phyloP scores from a whole-genome alignment of 2,797 vertebrate genomes.

The Pampus argenteus region DNA sequence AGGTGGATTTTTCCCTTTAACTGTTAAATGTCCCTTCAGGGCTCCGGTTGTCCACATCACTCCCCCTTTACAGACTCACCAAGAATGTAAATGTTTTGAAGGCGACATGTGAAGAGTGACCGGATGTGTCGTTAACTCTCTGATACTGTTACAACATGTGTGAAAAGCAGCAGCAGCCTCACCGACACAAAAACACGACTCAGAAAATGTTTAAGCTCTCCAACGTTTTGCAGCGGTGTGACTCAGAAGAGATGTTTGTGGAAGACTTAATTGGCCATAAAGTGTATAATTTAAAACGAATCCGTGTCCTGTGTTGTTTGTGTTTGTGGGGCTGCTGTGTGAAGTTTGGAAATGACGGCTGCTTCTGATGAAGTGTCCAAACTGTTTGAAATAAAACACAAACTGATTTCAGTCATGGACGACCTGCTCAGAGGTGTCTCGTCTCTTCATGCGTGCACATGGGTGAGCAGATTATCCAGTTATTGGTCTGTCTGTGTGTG shows the following conservation, averaged over 20 bases:
- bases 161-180: conserved; percentile 33
- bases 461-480: no score
- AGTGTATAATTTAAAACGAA: no score
- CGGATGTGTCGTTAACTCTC: conserved; percentile 36
- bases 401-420: conserved; percentile 47
- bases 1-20: conserved; percentile 34
- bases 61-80: conserved; percentile 18
- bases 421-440: no score
- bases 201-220: no score
- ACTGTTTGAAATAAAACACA: conserved; percentile 63
- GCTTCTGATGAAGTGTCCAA: conserved; percentile 49
- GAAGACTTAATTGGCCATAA: conserved; percentile 1
- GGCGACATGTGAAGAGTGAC: not conserved
- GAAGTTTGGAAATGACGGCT: conserved; percentile 48
- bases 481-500: no score
- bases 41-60: not conserved
- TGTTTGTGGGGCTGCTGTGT: conserved; percentile 25
- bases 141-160: conserved; percentile 7
- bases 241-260: not conserved
- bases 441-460: not conserved
- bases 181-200: not conserved
- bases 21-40: conserved; percentile 1
- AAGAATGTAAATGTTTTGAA: conserved; percentile 47
- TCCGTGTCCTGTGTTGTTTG: not conserved
- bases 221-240: not conserved